Evolutionary conservation across 2,113 vertebrate genomes (phyloP).

Genomic region (Ancistrus triradiatus): DNA sequence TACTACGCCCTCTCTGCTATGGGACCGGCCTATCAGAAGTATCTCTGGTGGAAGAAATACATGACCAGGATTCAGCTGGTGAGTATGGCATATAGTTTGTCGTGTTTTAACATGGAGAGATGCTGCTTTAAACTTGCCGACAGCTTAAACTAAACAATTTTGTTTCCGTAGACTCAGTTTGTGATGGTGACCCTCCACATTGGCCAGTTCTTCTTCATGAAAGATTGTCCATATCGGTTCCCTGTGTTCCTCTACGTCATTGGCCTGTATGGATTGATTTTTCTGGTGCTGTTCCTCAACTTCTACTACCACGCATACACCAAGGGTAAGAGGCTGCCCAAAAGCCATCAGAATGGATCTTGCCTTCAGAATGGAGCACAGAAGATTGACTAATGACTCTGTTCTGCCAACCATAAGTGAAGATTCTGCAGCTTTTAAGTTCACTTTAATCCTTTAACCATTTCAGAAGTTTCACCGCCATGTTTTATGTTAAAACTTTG

Average conservation of each 20-base stretch:
- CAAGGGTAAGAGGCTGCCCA: slow-evolving; percentile 76
- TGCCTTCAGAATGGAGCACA: slow-evolving; percentile 49
- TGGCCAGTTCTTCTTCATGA: slow-evolving; percentile 79
- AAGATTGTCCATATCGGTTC: slow-evolving; percentile 78
- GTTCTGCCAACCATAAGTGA: not conserved
- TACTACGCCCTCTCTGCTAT: slow-evolving; percentile 80
- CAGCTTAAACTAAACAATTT: not conserved
- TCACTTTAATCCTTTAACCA: slow-evolving; percentile 28
- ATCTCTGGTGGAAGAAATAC: slow-evolving; percentile 87
- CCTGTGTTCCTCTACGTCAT: slow-evolving; percentile 82
- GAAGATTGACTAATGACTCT: slow-evolving; percentile 29
- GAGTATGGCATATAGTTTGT: not conserved
- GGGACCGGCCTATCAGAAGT: slow-evolving; percentile 80
- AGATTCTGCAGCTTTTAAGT: slow-evolving; percentile 19
- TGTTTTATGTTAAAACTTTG: slow-evolving; percentile 49
- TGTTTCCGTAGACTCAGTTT: slow-evolving; percentile 73
- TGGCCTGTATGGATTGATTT: slow-evolving; percentile 70
- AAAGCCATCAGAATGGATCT: slow-evolving; percentile 59
- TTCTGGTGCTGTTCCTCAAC: slow-evolving; percentile 79
- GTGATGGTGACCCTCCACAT: slow-evolving; percentile 72
- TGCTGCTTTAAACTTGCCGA: not conserved
- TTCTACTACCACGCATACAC: slow-evolving; percentile 84
- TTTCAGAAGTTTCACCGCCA: slow-evolving; percentile 35
- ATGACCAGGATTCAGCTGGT: slow-evolving; percentile 83
- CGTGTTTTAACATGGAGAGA: not conserved